These are phyloP conservation scores for Rhabdophis nuchalis DNA, from an alignment of 2,797 vertebrate species.

Conservation along the genomic window DNA sequence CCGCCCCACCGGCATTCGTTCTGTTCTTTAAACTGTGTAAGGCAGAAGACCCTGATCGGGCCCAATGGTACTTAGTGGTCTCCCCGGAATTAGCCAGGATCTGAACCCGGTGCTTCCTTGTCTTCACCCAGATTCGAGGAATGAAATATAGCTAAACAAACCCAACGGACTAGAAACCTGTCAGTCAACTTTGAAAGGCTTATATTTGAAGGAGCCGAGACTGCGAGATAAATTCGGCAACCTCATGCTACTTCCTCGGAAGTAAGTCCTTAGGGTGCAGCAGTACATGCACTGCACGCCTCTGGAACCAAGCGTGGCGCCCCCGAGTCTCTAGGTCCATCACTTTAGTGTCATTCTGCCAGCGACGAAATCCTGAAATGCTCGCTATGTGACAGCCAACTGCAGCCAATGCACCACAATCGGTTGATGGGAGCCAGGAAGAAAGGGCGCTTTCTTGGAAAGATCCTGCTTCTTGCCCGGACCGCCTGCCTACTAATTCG, in stretches of 20 bases:
- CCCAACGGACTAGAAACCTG: not conserved
- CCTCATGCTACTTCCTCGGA: not conserved
- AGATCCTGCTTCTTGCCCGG: not conserved
- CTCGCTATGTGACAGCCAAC: not conserved
- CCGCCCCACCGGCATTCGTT: too few relatives aligned
- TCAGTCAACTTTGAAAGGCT: not conserved
- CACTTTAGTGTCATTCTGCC: not conserved
- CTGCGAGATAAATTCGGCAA: too few relatives aligned
- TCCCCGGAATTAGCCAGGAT: not conserved
- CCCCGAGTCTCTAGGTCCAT: not conserved
- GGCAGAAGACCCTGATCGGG: not conserved
- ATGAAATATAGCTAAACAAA: not conserved
- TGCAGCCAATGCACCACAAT: not conserved
- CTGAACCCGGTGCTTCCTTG: not conserved
- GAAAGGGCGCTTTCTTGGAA: not conserved
- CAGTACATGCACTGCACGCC: not conserved
- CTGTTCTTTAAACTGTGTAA: not conserved
- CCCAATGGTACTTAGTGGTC: not conserved
- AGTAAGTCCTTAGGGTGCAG: not conserved
- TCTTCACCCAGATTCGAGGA: not conserved
- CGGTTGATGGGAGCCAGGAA: not conserved
- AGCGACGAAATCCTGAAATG: not conserved
- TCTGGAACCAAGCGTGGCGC: not conserved
- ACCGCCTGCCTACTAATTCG: not conserved
- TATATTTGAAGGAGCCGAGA: not conserved